phyloP scores from a whole-genome alignment of 2,888 invertebrate species.

The Lagria hirta region DNA sequence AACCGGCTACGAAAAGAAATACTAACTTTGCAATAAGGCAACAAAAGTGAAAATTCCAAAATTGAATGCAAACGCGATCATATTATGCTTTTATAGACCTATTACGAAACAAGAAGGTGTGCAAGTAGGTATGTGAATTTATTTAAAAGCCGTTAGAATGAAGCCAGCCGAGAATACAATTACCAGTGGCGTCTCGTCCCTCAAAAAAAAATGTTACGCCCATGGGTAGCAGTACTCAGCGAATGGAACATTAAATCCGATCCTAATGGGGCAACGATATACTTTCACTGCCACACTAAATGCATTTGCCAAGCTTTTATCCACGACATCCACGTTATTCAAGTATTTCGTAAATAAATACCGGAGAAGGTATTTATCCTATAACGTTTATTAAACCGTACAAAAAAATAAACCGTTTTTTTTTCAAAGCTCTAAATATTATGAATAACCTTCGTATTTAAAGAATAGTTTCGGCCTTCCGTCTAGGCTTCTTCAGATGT shows the following conservation, averaged over 20 bases:
- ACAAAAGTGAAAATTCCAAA: conserved; percentile 8
- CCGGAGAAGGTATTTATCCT: too few species aligned
- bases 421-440: too few species aligned
- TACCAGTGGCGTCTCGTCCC: conserved; percentile 3
- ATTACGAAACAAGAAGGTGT: conserved; percentile 6
- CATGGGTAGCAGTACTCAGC: conserved; percentile 1
- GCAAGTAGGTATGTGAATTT: conserved; percentile 15
- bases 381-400: too few species aligned
- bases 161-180: conserved; percentile 12
- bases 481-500: too few species aligned
- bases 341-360: too few species aligned
- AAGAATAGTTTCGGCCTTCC: too few species aligned
- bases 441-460: too few species aligned
- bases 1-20: conserved; percentile 3
- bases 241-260: conserved; percentile 14
- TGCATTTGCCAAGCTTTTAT: conserved; percentile 8
- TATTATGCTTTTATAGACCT: conserved; percentile 1
- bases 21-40: conserved; percentile 1
- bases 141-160: conserved; percentile 13
- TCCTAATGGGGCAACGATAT: conserved; percentile 13
- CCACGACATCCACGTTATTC: conserved; percentile 1
- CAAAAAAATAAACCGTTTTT: too few species aligned
- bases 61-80: neutral
- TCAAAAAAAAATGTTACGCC: too few species aligned
- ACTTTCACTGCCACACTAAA: conserved; percentile 18